Percentiles rank a stretch among this genome's conserved stretches.
These are phyloP conservation scores for Ophiothrix spiculata DNA, from an alignment of 35 echinoderm and acorn worm genomes.

Conservation along the genomic window DNA sequence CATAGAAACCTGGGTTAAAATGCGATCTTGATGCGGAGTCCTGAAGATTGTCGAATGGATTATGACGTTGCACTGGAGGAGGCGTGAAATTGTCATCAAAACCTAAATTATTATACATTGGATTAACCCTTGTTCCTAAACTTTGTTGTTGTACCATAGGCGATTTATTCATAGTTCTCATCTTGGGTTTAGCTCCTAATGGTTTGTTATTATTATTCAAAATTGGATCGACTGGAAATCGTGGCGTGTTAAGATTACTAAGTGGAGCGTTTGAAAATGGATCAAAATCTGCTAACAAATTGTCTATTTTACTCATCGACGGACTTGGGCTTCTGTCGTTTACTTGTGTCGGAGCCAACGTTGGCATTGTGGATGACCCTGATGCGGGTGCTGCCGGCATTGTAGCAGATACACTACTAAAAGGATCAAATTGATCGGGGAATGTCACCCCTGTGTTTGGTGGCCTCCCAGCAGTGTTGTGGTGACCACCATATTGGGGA, in stretches of 20 bases:
- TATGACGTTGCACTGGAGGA: neutral
- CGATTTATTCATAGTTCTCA: conserved; percentile 16
- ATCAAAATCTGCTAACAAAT: conserved; percentile 80
- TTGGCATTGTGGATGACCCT: neutral
- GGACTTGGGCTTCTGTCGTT: neutral
- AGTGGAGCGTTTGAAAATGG: conserved; percentile 44
- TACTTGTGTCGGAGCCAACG: conserved; percentile 15
- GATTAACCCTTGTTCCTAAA: conserved; percentile 41
- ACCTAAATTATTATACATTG: conserved; percentile 47
- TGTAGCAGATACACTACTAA: neutral
- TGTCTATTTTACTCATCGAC: conserved; percentile 14
- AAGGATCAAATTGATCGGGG: conserved; percentile 28
- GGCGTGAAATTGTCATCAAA: conserved; percentile 17
- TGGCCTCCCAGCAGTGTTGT: neutral
- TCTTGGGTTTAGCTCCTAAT: conserved; percentile 77
- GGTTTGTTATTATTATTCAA: conserved; percentile 36
- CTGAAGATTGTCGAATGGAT: conserved; percentile 45
- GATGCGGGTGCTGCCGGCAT: neutral
- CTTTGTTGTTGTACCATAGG: neutral
- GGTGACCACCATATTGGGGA: no score
- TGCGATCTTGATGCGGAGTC: no score
- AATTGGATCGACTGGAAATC: conserved; percentile 34
- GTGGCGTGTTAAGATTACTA: conserved; percentile 4
- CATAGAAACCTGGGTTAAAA: conserved; percentile 58
- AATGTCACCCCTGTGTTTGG: neutral